phyloP scores from a whole-genome alignment of 2,888 invertebrate genomes.

The Acleris literana region DNA sequence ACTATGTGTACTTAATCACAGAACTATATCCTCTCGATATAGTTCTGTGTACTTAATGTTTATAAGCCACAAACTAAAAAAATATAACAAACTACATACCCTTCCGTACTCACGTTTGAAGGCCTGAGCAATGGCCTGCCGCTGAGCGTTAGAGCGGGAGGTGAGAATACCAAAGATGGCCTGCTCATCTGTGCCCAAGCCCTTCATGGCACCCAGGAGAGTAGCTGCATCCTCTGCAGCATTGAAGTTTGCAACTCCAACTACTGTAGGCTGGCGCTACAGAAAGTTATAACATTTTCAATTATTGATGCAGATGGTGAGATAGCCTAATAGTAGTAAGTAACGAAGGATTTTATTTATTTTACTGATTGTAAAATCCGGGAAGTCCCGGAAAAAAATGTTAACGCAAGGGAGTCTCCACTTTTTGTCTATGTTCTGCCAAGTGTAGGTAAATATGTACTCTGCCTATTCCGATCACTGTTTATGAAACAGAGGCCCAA shows the following conservation, averaged over 20 bases:
- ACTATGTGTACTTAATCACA: no score
- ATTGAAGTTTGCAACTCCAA: constrained; percentile 84
- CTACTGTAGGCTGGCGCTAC: constrained; percentile 83
- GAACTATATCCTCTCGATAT: no score
- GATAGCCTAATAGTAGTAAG: no score
- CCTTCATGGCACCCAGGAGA: constrained; percentile 88
- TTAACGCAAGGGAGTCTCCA: no score
- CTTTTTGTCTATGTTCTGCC: no score
- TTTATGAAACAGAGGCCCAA: no score
- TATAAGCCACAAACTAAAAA: neutral
- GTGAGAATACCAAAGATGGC: constrained; percentile 89
- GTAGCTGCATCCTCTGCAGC: constrained; percentile 86
- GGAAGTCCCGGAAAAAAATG: no score
- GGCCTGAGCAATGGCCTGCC: constrained; percentile 86
- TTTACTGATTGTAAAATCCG: no score
- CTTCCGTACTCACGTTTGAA: constrained; percentile 84
- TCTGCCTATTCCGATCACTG: no score
- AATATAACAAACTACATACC: constrained; percentile 55
- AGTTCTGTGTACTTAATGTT: neutral
- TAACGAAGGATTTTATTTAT: no score
- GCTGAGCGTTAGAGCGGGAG: constrained; percentile 86
- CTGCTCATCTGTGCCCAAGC: constrained; percentile 90
- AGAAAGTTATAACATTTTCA: neutral
- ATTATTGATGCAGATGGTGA: neutral
- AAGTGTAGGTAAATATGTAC: no score